Percentiles rank a stretch among this genome's conserved stretches.
phyloP scores from a whole-genome alignment of 2,888 invertebrate genomes.

The Rhorus exstirpatorius region DNA sequence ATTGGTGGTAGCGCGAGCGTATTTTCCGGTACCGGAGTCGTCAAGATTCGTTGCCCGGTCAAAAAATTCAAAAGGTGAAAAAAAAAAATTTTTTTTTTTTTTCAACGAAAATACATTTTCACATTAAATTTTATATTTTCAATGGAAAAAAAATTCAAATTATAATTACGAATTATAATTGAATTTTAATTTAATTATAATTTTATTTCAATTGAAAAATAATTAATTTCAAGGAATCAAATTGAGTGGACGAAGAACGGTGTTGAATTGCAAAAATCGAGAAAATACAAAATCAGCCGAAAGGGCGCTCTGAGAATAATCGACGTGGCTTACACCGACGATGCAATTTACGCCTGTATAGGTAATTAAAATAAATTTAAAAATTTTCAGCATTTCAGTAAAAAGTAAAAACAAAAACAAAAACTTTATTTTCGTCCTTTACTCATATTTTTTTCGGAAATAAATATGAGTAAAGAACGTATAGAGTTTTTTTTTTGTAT shows the following conservation, averaged over 20 bases:
- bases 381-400: background rate
- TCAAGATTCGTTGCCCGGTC: slow-evolving; percentile 97
- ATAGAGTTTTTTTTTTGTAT: too few relatives aligned
- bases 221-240: slow-evolving; percentile 88
- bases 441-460: too few relatives aligned
- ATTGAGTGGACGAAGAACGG: slow-evolving; percentile 97
- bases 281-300: slow-evolving; percentile 95
- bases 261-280: slow-evolving; percentile 91
- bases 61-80: slow-evolving; percentile 89
- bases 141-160: too few relatives aligned
- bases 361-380: slow-evolving; percentile 85
- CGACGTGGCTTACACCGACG: slow-evolving; percentile 93
- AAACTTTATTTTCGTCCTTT: too few relatives aligned
- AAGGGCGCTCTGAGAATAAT: slow-evolving; percentile 96
- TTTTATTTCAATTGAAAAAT: too few relatives aligned
- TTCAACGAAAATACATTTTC: slow-evolving; percentile 11
- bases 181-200: too few relatives aligned
- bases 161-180: too few relatives aligned
- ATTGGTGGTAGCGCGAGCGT: slow-evolving; percentile 96
- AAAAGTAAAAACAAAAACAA: background rate
- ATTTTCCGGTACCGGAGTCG: slow-evolving; percentile 94
- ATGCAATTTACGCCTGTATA: slow-evolving; percentile 94
- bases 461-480: too few relatives aligned
- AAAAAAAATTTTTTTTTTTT: background rate
- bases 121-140: too few relatives aligned